Conservation (phyloP, 2,888 invertebrate genomes). For the Microctonus aethiopoides region DNA sequence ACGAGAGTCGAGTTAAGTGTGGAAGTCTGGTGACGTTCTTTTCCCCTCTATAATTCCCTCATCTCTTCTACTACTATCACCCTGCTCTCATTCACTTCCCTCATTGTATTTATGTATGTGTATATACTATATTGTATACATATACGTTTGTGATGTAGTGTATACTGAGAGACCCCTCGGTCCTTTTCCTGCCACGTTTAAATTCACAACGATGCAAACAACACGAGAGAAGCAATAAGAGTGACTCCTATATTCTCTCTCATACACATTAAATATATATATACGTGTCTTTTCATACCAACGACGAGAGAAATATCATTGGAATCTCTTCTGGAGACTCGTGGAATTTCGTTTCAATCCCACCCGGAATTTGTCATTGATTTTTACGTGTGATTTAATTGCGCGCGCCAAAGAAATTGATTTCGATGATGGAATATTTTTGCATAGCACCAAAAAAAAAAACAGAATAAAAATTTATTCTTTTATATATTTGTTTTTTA, state of each 20-base stretch:
- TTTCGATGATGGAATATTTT: conserved; percentile 13
- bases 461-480: not conserved
- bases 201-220: conserved; percentile 10
- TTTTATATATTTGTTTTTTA: not conserved
- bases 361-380: conserved; percentile 35
- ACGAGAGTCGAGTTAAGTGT: not conserved
- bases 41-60: not conserved
- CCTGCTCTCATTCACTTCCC: not conserved
- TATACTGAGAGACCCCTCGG: conserved; percentile 10
- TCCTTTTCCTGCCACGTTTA: conserved; percentile 20
- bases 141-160: not conserved
- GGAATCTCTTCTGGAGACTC: conserved; percentile 26
- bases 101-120: not conserved
- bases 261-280: not conserved
- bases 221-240: not conserved
- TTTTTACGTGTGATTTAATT: conserved; percentile 30
- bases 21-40: conserved; percentile 16
- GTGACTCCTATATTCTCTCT: not conserved
- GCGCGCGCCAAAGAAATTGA: conserved; percentile 19
- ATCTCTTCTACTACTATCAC: not conserved
- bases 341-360: conserved; percentile 32
- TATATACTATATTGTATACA: no score
- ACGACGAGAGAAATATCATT: conserved; percentile 28
- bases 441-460: not conserved
- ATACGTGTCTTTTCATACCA: not conserved